These are phyloP conservation scores for Heliconius sara DNA, from an alignment of 2,888 invertebrate genomes.

Conservation along the genomic window DNA sequence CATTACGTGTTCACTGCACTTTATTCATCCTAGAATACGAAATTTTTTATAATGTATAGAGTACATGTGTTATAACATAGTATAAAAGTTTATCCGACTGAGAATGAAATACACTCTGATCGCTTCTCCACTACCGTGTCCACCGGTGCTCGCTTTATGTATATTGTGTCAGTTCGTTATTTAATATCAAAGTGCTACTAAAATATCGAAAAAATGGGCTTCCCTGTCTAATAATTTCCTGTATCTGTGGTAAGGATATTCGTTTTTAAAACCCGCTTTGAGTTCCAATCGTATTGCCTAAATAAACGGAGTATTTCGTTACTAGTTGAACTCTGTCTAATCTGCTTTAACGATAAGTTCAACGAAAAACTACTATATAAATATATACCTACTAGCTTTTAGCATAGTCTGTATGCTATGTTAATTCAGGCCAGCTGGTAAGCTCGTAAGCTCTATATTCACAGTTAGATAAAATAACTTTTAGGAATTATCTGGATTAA, in stretches of 20 bases:
- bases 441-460: constrained; percentile 15
- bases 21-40: not conserved
- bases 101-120: no score
- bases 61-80: no score
- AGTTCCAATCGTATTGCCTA: not conserved
- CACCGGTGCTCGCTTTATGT: not conserved
- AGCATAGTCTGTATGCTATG: not conserved
- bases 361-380: not conserved
- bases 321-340: not conserved
- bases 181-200: not conserved
- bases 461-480: constrained; percentile 31
- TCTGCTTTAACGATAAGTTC: not conserved
- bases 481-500: constrained; percentile 36
- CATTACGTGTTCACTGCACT: not conserved
- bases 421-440: constrained; percentile 20
- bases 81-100: no score
- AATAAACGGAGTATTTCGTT: not conserved
- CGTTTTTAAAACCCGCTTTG: not conserved
- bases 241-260: not conserved
- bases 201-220: not conserved
- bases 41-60: no score
- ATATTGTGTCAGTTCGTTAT: not conserved
- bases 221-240: not conserved
- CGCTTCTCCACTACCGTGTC: not conserved
- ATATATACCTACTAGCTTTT: not conserved